A percentile compares a stretch with the other conserved stretches of the same genome.
Evolutionary conservation across 1,140 invertebrate species (phyloP).

Genomic region (Dendroctonus ponderosae): DNA sequence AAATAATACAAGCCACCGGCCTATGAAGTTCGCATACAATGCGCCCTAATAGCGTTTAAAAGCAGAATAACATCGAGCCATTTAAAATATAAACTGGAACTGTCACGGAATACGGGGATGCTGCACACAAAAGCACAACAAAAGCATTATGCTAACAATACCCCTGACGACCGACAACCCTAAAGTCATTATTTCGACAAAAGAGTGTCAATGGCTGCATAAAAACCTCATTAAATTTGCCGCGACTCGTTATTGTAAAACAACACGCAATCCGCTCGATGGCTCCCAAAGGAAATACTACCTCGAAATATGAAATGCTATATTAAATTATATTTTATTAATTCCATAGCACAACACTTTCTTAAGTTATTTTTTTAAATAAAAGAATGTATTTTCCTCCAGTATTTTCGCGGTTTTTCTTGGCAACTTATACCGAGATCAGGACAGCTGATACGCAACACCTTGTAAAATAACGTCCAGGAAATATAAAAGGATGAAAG

Average conservation of each 20-base stretch:
- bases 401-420: too few relatives aligned
- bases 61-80: slow-evolving; percentile 13
- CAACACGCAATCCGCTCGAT: slow-evolving; percentile 40
- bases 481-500: too few relatives aligned
- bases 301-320: slow-evolving; percentile 9
- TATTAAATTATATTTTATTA: neutral
- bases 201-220: slow-evolving; percentile 52
- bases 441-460: too few relatives aligned
- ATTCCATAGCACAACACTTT: too few relatives aligned
- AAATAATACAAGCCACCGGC: slow-evolving; percentile 13
- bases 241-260: slow-evolving; percentile 45
- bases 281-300: slow-evolving; percentile 41
- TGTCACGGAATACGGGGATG: slow-evolving; percentile 29
- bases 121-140: slow-evolving; percentile 35
- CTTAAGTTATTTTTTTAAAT: too few relatives aligned
- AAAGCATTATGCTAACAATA: slow-evolving; percentile 35
- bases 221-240: slow-evolving; percentile 51
- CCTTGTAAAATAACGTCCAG: too few relatives aligned
- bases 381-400: too few relatives aligned
- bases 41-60: slow-evolving; percentile 21
- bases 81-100: slow-evolving; percentile 17
- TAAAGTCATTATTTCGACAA: slow-evolving; percentile 52
- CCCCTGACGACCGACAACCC: slow-evolving; percentile 47
- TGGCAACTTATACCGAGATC: too few relatives aligned
- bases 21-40: neutral